Evolutionary conservation across 1,140 invertebrate genomes (phyloP).

Genomic region (Drosophila quadrilineata): DNA sequence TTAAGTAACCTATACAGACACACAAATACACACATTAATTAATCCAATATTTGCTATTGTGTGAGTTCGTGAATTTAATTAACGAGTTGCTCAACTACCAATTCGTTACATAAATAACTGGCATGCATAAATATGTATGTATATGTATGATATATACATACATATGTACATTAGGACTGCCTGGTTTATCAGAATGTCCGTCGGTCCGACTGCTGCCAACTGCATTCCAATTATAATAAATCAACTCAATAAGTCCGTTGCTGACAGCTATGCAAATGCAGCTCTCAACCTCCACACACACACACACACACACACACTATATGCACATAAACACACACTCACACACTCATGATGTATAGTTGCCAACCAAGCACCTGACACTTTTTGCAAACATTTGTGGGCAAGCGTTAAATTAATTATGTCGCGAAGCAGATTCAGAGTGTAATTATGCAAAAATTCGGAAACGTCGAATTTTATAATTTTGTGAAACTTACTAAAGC

Average conservation of each 20-base stretch:
- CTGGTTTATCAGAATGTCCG: neutral
- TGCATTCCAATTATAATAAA: slow-evolving; percentile 77
- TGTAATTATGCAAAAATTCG: neutral
- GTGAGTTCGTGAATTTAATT: slow-evolving; percentile 15
- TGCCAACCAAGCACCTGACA: slow-evolving; percentile 62
- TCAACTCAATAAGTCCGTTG: slow-evolving; percentile 61
- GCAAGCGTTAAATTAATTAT: slow-evolving; percentile 73
- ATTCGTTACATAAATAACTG: no score
- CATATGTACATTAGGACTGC: neutral
- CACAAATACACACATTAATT: slow-evolving; percentile 24
- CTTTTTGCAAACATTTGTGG: slow-evolving; percentile 68
- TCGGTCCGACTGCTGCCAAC: slow-evolving; percentile 46
- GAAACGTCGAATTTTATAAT: neutral
- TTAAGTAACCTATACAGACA: no score
- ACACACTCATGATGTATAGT: slow-evolving; percentile 57
- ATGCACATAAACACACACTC: slow-evolving; percentile 17
- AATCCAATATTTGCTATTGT: slow-evolving; percentile 14
- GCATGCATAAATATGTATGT: no score
- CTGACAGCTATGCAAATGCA: slow-evolving; percentile 63
- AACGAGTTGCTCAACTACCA: no score
- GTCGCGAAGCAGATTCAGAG: slow-evolving; percentile 17
- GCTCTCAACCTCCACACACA: slow-evolving; percentile 27
- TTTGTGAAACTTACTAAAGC: no score
- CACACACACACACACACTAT: slow-evolving; percentile 32
- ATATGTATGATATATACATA: neutral